These are phyloP conservation scores for Steromphala cineraria DNA, from an alignment of 2,888 invertebrate genomes.

Conservation along the genomic window DNA sequence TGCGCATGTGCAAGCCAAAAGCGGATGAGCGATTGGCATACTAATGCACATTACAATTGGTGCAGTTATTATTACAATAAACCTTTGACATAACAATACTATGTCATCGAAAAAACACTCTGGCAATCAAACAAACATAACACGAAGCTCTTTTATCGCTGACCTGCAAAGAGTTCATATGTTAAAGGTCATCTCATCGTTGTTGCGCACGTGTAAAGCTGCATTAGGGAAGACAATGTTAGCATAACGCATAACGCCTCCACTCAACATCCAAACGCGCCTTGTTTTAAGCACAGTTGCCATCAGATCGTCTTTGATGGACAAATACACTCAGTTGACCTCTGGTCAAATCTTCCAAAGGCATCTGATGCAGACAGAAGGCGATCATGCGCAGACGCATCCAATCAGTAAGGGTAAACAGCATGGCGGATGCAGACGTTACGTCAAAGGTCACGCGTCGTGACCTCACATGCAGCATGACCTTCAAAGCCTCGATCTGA, in stretches of 20 bases:
- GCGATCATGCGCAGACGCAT: constrained; percentile 11
- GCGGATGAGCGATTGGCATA: not conserved
- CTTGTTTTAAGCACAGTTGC: not conserved
- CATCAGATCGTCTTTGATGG: not conserved
- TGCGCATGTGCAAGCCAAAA: not conserved
- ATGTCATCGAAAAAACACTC: not conserved
- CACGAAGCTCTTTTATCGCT: not conserved
- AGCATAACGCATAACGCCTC: not conserved
- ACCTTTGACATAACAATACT: not conserved
- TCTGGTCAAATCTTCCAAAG: not conserved
- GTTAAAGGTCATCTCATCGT: not conserved
- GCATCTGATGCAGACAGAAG: not conserved
- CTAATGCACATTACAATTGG: not conserved
- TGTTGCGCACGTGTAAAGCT: constrained; percentile 7
- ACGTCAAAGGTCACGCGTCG: constrained; percentile 1
- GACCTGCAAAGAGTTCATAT: constrained; percentile 12
- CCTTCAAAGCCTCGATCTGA: not conserved
- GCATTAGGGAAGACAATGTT: constrained; percentile 25
- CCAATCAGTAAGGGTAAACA: not conserved
- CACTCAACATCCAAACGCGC: not conserved
- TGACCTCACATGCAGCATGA: constrained; percentile 7
- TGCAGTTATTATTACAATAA: not conserved
- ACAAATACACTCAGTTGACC: not conserved
- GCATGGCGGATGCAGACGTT: not conserved
- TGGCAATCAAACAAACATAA: not conserved